Evolutionary conservation across 2,797 vertebrate species (phyloP).

Genomic region (Emys orbicularis): DNA sequence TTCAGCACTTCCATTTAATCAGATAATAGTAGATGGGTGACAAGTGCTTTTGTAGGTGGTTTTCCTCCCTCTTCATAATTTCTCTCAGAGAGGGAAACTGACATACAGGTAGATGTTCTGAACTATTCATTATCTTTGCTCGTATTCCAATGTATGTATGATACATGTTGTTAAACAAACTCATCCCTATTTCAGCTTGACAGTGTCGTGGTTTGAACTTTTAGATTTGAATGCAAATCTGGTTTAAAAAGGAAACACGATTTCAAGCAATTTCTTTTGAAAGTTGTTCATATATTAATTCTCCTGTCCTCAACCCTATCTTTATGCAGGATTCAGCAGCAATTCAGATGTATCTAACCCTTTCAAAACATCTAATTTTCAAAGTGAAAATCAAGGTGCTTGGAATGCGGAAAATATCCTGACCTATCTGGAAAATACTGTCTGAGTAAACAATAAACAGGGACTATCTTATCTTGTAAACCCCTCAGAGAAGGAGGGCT

Average conservation of each 20-base stretch:
- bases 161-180: slow-evolving; percentile 57
- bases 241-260: slow-evolving; percentile 15
- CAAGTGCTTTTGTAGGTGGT: slow-evolving; percentile 71
- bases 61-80: slow-evolving; percentile 68
- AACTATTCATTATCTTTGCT: slow-evolving; percentile 70
- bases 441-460: background rate
- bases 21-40: slow-evolving; percentile 72
- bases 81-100: slow-evolving; percentile 45
- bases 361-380: slow-evolving; percentile 40
- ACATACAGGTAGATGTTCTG: slow-evolving; percentile 60
- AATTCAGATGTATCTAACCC: background rate
- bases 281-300: slow-evolving; percentile 15
- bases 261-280: slow-evolving; percentile 22
- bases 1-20: slow-evolving; percentile 65
- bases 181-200: slow-evolving; percentile 52
- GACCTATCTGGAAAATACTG: background rate
- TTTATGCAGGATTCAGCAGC: background rate
- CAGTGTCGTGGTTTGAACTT: slow-evolving; percentile 49
- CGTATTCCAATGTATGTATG: slow-evolving; percentile 40
- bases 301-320: background rate
- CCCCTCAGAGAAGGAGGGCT: background rate
- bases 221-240: slow-evolving; percentile 38
- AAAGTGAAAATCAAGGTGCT: slow-evolving; percentile 1
- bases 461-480: background rate
- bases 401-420: background rate